Base-by-base conservation (phyloP, 92 coral and sea anemone genomes). In the Zoanthus sociatus region DNA sequence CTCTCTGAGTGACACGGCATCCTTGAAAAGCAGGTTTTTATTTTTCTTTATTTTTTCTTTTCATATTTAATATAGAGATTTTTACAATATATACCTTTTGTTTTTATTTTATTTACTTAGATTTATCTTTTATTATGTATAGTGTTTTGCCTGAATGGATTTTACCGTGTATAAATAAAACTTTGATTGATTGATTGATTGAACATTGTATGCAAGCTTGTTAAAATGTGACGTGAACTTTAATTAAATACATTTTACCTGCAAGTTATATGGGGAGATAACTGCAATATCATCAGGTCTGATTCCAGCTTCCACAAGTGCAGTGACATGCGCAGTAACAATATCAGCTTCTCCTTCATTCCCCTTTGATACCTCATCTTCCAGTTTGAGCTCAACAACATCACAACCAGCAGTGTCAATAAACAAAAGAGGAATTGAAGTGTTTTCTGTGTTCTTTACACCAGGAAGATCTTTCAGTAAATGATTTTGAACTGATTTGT, bases 391-490 rank as follows among this genome's bases (percentile, higher is more conserved):
- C 78, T 97, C 99, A 21, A 66, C 55, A 87, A 97, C 90, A 89
- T 95, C 99, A 93, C 99, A 95, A 73, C 99, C 98, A 78, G 98
- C 87, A n/a, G 99, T 96, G 94, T 96, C 99, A 90, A 96, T 96
- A 92, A 95, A 84, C 78, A 96, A 73, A 66, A 96, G 93, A 13
- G 99, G 93, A 78, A 93, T 64, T 70, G 92, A 78, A 32, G 99
- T 95, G 45, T 92, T 94, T 26, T 96, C 99, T 7, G 99, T 95
- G 70, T 92, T 93, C 67, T 84, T 79, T 21, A 96, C 92, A 21
- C 88, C 95, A 2, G 95, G 95, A 37, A 96, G 94, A 63, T 96
- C 98, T 71, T 87, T 85, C 7, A 96, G 88, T 64, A 96, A 86
- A 86, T 96, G 98, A 9, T 86, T 83, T 45, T 90, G 86, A 33